Evolutionary conservation across 2,113 vertebrate genomes (phyloP), one percentile per base, ranked within the genome.

Genomic region (Lycocorax pyrrhopterus): DNA sequence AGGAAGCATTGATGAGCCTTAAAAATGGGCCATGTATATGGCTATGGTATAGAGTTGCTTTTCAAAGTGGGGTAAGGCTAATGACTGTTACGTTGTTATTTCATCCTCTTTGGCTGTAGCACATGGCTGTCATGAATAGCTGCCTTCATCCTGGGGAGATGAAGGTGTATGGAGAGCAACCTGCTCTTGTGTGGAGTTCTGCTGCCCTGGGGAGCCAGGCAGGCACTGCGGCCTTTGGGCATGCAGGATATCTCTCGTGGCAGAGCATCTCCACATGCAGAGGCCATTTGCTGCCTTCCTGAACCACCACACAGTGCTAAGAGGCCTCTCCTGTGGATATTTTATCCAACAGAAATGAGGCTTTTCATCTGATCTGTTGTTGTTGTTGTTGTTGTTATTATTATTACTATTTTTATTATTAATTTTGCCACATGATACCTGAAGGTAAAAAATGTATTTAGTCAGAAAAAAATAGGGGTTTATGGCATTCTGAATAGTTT

Each of bases 191-290:
- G 2, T 9, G 23, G 55, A 81, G 15, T n/a, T 80, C 22, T 62
- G 53, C 29, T 51, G 20, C 49, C 0, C 0, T 2, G 1, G 32
- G 63, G 32, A 53, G 16, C 14, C 33, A 37, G 47, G 16, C 22
- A 67, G 58, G 39, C 29, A 25, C n/a, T 30, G 19, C 0, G 1
- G 35, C 35, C 30, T 43, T 43, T 21, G 30, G 22, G 11, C 0
- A 0, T 19, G 51, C 32, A 47, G 35, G 25, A 11, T 46, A 29
- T 13, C 17, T 17, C 30, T 4, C 0, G 0, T 33, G 16, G 33
- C 59, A 77, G 35, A 68, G n/a, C 44, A 64, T 37, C 26, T 13
- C 26, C n/a, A 26, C 6, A 4, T 6, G 3, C 56, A 74, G 27
- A 55, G 21, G 26, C 26, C 25, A 35, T 43, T 49, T 89, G 17